Evolutionary conservation across 2,888 invertebrate species (phyloP).

Genomic region (Arenicola marina): DNA sequence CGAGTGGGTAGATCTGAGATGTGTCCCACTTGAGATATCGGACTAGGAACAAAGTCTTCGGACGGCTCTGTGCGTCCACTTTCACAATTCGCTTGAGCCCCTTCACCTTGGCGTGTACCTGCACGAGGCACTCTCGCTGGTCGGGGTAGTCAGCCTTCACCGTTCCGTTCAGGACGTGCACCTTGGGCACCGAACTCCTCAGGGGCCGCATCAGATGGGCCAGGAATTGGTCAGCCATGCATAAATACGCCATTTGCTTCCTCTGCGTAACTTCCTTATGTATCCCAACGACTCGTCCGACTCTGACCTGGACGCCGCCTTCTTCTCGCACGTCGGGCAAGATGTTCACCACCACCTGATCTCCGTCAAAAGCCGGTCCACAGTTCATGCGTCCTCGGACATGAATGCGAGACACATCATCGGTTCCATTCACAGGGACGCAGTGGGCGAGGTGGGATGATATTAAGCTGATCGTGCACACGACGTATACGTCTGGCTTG

Average conservation of each 20-base stretch:
- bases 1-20: slow-evolving; percentile 1
- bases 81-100: neutral
- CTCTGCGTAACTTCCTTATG: neutral
- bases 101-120: neutral
- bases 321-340: neutral
- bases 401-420: too few species aligned
- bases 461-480: too few species aligned
- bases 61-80: neutral
- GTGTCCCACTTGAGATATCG: slow-evolving; percentile 3
- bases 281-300: slow-evolving; percentile 12
- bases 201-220: slow-evolving; percentile 7
- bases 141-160: neutral
- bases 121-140: neutral
- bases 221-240: slow-evolving; percentile 9
- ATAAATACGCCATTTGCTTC: neutral
- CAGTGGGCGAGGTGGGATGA: too few species aligned
- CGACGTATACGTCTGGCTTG: too few species aligned
- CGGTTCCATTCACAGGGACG: too few species aligned
- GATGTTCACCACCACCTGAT: slow-evolving; percentile 17
- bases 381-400: slow-evolving; percentile 23
- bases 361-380: slow-evolving; percentile 23
- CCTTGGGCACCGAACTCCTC: slow-evolving; percentile 7
- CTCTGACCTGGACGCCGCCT: neutral
- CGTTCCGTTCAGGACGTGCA: slow-evolving; percentile 1
- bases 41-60: slow-evolving; percentile 9